phyloP scores from a whole-genome alignment of 2,888 invertebrate species.

The Pyrrhosoma nymphula region DNA sequence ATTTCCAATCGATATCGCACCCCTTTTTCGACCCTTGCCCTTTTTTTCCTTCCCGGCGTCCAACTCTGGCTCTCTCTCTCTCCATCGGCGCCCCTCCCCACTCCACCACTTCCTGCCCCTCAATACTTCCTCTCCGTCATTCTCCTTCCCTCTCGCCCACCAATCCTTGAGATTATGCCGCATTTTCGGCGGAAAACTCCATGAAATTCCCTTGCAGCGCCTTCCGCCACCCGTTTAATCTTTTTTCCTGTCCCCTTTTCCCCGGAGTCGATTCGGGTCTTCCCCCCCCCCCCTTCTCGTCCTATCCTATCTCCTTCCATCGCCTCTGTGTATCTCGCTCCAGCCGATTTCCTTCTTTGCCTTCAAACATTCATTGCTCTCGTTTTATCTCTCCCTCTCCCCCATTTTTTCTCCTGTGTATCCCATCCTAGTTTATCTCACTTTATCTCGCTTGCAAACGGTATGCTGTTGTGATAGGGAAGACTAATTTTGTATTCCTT shows the following conservation, averaged over 20 bases:
- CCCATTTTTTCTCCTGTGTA: neutral
- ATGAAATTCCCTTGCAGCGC: constrained; percentile 20
- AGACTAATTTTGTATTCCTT: too few relatives aligned
- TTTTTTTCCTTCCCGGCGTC: neutral
- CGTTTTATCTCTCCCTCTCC: neutral
- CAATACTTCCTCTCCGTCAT: neutral
- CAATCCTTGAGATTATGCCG: constrained; percentile 1
- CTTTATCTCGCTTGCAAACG: too few relatives aligned
- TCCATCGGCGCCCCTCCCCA: neutral
- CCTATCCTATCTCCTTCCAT: neutral
- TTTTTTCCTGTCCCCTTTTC: neutral
- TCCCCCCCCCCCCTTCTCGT: neutral
- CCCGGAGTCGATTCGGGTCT: neutral
- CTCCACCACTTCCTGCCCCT: neutral
- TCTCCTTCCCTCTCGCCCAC: neutral
- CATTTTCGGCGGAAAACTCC: neutral
- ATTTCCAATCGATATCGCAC: constrained; percentile 42
- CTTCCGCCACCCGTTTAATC: neutral
- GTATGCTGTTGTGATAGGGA: too few relatives aligned
- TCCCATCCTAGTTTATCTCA: too few relatives aligned
- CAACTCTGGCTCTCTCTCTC: neutral
- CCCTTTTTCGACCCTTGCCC: neutral
- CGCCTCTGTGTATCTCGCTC: neutral
- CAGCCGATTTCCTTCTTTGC: neutral
- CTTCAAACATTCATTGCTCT: neutral